These are phyloP conservation scores for Syngnathus acus DNA, from an alignment of 2,797 vertebrate genomes.

Conservation along the genomic window DNA sequence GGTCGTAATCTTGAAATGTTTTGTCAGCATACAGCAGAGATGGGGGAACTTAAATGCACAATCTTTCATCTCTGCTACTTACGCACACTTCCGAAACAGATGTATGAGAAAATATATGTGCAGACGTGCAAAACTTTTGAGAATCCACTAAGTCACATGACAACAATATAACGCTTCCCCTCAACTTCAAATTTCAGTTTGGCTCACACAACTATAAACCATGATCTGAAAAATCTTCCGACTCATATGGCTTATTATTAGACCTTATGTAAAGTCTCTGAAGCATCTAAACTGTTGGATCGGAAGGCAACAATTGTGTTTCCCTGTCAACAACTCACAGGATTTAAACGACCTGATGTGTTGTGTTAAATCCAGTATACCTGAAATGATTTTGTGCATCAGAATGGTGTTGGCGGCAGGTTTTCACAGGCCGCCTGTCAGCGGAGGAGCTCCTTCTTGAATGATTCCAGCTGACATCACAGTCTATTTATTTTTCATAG, in stretches of 20 bases:
- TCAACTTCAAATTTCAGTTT: not conserved
- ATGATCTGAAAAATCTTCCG: not conserved
- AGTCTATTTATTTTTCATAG: slow-evolving; percentile 71
- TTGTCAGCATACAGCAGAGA: no score
- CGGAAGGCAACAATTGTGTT: not conserved
- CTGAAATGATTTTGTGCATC: slow-evolving; percentile 27
- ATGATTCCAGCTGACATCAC: slow-evolving; percentile 65
- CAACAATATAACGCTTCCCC: not conserved
- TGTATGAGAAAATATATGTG: no score
- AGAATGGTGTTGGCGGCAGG: slow-evolving; percentile 18
- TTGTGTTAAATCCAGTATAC: slow-evolving; percentile 18
- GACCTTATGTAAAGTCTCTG: not conserved
- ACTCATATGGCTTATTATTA: no score
- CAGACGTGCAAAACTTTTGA: not conserved
- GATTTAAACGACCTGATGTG: no score
- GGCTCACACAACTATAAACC: not conserved
- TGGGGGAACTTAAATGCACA: no score
- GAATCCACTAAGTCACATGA: not conserved
- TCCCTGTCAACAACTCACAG: not conserved
- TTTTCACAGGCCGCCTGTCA: slow-evolving; percentile 50
- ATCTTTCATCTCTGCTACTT: no score
- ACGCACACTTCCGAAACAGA: no score
- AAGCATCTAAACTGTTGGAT: not conserved
- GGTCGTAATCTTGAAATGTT: no score
- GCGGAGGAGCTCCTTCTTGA: slow-evolving; percentile 47